Conservation (phyloP, 2,797 vertebrate genomes). For the Sebastes flavidus region DNA sequence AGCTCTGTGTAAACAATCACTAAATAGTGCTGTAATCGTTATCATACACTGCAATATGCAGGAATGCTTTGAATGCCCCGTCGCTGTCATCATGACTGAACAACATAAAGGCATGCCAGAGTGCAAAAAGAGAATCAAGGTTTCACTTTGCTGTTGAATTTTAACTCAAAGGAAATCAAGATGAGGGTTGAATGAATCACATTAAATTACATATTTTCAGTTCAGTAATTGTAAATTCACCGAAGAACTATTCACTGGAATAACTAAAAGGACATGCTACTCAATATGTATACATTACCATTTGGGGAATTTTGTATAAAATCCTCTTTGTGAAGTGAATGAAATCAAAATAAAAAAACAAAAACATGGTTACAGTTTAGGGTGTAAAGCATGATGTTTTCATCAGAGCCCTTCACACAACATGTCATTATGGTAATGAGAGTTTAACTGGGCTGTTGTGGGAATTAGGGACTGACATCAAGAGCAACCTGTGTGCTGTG, state of each 20-base stretch:
- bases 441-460: constrained; percentile 16
- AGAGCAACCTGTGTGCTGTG: constrained; percentile 42
- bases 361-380: not conserved
- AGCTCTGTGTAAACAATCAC: constrained; percentile 1
- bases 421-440: constrained; percentile 41
- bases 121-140: not conserved
- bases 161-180: constrained; percentile 2
- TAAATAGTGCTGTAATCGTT: not conserved
- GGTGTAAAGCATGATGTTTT: constrained; percentile 29
- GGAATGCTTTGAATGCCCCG: constrained; percentile 18
- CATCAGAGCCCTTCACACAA: constrained; percentile 15
- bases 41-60: constrained; percentile 1
- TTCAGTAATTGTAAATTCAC: not conserved
- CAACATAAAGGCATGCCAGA: not conserved
- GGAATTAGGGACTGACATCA: constrained; percentile 54
- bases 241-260: not conserved
- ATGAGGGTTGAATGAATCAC: not conserved
- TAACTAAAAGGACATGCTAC: not conserved
- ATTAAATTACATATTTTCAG: not conserved
- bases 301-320: not conserved
- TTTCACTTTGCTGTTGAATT: constrained; percentile 4
- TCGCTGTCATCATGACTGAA: constrained; percentile 6
- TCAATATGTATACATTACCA: not conserved
- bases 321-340: not conserved
- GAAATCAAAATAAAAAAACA: not conserved